Conservation (phyloP, 1,140 invertebrate genomes). For the Drosophila orosa region DNA sequence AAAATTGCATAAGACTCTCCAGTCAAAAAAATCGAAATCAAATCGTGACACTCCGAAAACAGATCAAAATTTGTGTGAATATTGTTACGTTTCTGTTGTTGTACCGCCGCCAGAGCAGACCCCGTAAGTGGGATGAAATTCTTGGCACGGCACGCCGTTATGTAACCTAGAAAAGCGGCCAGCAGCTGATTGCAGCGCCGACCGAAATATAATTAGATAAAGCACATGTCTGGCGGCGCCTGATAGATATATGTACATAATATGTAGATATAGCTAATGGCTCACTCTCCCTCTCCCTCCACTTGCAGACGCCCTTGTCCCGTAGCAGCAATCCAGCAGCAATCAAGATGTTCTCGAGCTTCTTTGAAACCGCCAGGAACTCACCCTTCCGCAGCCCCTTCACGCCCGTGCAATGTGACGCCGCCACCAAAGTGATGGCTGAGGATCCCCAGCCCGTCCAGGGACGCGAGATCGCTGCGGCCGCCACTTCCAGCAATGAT, state of each 20-base stretch:
- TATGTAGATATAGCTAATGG: constrained; percentile 6
- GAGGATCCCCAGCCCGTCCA: constrained; percentile 84
- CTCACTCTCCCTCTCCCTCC: neutral
- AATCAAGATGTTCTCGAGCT: constrained; percentile 88
- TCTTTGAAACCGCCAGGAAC: constrained; percentile 89
- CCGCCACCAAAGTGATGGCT: constrained; percentile 48
- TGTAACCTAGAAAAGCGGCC: constrained; percentile 66
- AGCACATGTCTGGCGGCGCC: constrained; percentile 37
- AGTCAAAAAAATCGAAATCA: constrained; percentile 10
- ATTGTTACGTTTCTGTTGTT: neutral
- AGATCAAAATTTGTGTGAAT: constrained; percentile 19
- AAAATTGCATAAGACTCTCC: constrained; percentile 39
- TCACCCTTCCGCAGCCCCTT: constrained; percentile 90
- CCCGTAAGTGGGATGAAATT: constrained; percentile 6
- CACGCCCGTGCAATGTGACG: constrained; percentile 87
- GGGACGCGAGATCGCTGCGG: constrained; percentile 86
- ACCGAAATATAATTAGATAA: constrained; percentile 57
- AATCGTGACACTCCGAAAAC: neutral
- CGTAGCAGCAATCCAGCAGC: constrained; percentile 12
- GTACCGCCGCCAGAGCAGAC: neutral
- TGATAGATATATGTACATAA: constrained; percentile 5
- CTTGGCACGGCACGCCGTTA: constrained; percentile 66
- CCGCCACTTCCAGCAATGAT: constrained; percentile 86
- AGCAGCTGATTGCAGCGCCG: constrained; percentile 58
- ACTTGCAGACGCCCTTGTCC: constrained; percentile 33